Evolutionary conservation across 1,140 invertebrate genomes (phyloP), one percentile per base, ranked within the genome.

Genomic region (Trigoniulus corallinus): DNA sequence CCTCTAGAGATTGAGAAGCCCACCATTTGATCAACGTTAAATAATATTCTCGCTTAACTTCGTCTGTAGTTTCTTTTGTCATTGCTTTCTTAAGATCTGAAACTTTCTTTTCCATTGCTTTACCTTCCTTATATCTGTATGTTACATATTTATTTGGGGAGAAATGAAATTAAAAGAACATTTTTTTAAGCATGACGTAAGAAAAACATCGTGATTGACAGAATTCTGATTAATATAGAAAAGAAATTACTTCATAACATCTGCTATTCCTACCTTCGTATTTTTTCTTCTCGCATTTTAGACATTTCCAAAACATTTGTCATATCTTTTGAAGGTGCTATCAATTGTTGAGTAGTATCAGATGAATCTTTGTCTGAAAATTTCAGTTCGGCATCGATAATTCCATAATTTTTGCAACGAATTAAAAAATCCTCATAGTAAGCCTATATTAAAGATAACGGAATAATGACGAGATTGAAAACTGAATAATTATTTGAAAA

Each of bases 351-450:
- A 45, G 21, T 15, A 7, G 7, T 15, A 34, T 34, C 29, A 34
- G 7, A 7, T 15, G 29, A 34, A 34, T 44, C 25, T 12, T 41
- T 26, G 29, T 4, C 20, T 3, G 15, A 29, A 47, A 25, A 57
- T 49, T 1, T 53, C 21, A 25, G 62, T 56, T 75, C 65, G 10
- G 77, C 57, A 52, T 83, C 74, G 27, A 74, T 79, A 21, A 89
- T 64, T 37, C 75, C 79, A 66, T 89, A 91, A 54, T 80, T 74
- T 62, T 81, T 80, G 53, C 82, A 78, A 51, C 87, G 73, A 59
- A 80, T 74, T 27, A 92, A 62, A 60, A 84, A 91, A 67, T 92
- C 87, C 58, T 78, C 76, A 58, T 84, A 88, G 69, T 92, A 93
- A 42, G 86, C 46, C 56, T 57, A 34, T 23, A 48, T 48, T 34